These are phyloP conservation scores for Torymus texanus DNA, from an alignment of 2,888 invertebrate species.

Conservation along the genomic window DNA sequence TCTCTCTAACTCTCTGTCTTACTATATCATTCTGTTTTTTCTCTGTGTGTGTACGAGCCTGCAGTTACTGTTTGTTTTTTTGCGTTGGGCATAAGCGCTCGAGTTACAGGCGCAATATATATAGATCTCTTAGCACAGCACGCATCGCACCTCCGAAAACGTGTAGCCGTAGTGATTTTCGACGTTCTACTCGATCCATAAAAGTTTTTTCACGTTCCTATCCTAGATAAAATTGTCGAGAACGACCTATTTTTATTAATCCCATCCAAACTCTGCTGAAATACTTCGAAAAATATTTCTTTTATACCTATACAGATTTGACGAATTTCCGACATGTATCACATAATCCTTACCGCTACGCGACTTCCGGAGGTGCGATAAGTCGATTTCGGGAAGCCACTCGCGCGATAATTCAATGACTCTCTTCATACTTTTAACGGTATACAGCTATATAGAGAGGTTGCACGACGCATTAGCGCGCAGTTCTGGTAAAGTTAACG, in stretches of 20 bases:
- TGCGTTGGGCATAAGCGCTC: conserved; percentile 49
- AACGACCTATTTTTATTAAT: no score
- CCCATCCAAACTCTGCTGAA: no score
- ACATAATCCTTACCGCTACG: conserved; percentile 25
- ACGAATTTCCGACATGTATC: no score
- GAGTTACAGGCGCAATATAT: conserved; percentile 45
- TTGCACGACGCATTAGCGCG: not conserved
- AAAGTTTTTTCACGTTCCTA: conserved; percentile 17
- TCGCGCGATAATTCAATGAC: conserved; percentile 23
- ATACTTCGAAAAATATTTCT: no score
- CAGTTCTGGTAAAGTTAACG: conserved; percentile 9
- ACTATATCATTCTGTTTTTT: not conserved
- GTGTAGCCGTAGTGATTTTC: conserved; percentile 43
- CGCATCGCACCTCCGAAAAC: conserved; percentile 47
- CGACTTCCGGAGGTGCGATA: conserved; percentile 24
- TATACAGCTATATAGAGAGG: no score
- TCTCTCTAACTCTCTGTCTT: conserved; percentile 19
- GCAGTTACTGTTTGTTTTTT: conserved; percentile 48
- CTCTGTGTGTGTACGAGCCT: conserved; percentile 42
- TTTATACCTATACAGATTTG: no score
- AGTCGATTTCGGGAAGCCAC: conserved; percentile 41
- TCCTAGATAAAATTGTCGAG: no score
- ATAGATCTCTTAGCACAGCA: conserved; percentile 52
- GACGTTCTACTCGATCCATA: not conserved
- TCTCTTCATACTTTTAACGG: not conserved